Conservation (phyloP, 2,797 vertebrate genomes). For the Erpetoichthys calabaricus region DNA sequence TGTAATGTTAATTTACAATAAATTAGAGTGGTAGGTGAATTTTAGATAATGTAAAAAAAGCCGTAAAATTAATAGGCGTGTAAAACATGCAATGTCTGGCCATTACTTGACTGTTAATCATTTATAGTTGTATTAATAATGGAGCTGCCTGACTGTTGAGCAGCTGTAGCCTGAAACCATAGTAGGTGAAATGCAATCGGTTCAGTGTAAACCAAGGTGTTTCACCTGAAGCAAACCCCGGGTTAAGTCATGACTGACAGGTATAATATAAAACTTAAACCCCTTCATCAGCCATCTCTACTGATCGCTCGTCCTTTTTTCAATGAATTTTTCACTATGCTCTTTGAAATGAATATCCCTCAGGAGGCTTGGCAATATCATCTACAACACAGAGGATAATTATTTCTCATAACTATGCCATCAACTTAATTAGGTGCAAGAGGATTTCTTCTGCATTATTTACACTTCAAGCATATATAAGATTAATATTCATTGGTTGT, state of each 20-base stretch:
- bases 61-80: no score
- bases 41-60: no score
- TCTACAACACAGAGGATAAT: constrained; percentile 37
- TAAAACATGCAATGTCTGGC: no score
- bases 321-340: constrained; percentile 27
- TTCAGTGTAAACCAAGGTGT: constrained; percentile 46
- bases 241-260: constrained; percentile 20
- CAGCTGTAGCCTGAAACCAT: constrained; percentile 49
- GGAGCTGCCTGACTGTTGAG: constrained; percentile 33
- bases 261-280: constrained; percentile 18
- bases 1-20: no score
- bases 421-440: constrained; percentile 46
- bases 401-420: constrained; percentile 42
- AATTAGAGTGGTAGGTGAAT: no score
- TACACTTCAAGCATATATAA: constrained; percentile 50
- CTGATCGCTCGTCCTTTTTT: constrained; percentile 27
- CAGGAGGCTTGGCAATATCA: constrained; percentile 31
- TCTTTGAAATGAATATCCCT: constrained; percentile 38
- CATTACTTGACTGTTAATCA: constrained; percentile 37
- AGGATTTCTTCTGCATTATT: constrained; percentile 54
- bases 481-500: constrained; percentile 61
- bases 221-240: constrained; percentile 36
- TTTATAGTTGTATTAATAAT: constrained; percentile 53
- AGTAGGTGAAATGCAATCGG: constrained; percentile 43
- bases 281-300: constrained; percentile 15